Evolutionary conservation across 1,140 invertebrate species (phyloP).

Genomic region (Microplitis demolitor): DNA sequence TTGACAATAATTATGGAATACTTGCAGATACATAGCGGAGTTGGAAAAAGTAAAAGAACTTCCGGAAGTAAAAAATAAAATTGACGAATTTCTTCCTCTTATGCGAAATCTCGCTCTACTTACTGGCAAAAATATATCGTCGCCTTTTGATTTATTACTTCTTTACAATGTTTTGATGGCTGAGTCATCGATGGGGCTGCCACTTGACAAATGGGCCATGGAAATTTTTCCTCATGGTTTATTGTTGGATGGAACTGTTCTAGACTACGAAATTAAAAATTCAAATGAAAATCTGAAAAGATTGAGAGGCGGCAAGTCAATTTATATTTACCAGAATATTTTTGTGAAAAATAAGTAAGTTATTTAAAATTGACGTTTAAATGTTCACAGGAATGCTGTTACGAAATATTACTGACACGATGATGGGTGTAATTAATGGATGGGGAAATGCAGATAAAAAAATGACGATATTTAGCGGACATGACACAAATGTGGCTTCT

Average conservation of each 20-base stretch:
- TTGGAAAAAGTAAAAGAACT: background rate
- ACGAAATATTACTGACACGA: slow-evolving; percentile 61
- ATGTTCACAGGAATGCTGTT: slow-evolving; percentile 56
- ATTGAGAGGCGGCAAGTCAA: slow-evolving; percentile 1
- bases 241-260: background rate
- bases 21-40: background rate
- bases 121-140: background rate
- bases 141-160: background rate
- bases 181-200: background rate
- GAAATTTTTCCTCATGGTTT: slow-evolving; percentile 8
- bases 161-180: background rate
- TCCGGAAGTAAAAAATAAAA: background rate
- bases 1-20: slow-evolving; percentile 23
- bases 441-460: slow-evolving; percentile 53
- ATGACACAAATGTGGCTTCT: slow-evolving; percentile 74
- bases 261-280: background rate
- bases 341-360: background rate
- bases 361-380: background rate
- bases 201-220: slow-evolving; percentile 1
- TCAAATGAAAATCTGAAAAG: background rate
- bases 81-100: background rate
- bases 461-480: slow-evolving; percentile 68
- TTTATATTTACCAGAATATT: background rate
- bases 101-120: background rate
- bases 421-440: slow-evolving; percentile 46